phyloP scores from a whole-genome alignment of 2,113 vertebrate genomes.

The Sphaerodactylus townsendi region DNA sequence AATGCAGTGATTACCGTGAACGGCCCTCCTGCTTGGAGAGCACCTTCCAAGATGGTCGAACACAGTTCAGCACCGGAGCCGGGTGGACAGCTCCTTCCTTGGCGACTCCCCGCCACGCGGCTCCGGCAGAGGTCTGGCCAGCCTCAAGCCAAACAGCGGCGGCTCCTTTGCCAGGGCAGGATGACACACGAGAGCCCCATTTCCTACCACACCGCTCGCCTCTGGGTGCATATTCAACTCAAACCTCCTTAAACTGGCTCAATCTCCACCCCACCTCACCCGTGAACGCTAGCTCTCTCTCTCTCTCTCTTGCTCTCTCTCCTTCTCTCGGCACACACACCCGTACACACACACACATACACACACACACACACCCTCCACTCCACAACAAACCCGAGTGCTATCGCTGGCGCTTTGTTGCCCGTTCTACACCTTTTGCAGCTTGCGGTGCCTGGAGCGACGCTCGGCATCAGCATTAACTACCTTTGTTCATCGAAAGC shows the following conservation, averaged over 20 bases:
- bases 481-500: conserved; percentile 81
- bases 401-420: conserved; percentile 45
- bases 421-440: conserved; percentile 68
- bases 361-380: conserved; percentile 21
- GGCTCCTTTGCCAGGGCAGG: conserved; percentile 60
- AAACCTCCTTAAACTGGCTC: conserved; percentile 69
- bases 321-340: not conserved
- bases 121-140: conserved; percentile 61
- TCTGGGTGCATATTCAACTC: conserved; percentile 75
- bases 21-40: not conserved
- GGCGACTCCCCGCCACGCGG: conserved; percentile 49
- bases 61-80: conserved; percentile 70
- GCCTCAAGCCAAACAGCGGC: conserved; percentile 68
- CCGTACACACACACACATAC: not conserved
- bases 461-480: conserved; percentile 70
- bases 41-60: conserved; percentile 52
- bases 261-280: conserved; percentile 50
- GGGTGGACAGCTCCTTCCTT: conserved; percentile 69
- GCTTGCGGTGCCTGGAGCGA: conserved; percentile 63
- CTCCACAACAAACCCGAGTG: conserved; percentile 33
- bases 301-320: not conserved
- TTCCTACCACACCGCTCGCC: conserved; percentile 74
- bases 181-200: conserved; percentile 70
- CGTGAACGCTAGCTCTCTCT: not conserved
- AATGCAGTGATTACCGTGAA: not conserved